These are phyloP conservation scores for Chamaea fasciata DNA, from an alignment of 2,113 vertebrate species.

Conservation along the genomic window DNA sequence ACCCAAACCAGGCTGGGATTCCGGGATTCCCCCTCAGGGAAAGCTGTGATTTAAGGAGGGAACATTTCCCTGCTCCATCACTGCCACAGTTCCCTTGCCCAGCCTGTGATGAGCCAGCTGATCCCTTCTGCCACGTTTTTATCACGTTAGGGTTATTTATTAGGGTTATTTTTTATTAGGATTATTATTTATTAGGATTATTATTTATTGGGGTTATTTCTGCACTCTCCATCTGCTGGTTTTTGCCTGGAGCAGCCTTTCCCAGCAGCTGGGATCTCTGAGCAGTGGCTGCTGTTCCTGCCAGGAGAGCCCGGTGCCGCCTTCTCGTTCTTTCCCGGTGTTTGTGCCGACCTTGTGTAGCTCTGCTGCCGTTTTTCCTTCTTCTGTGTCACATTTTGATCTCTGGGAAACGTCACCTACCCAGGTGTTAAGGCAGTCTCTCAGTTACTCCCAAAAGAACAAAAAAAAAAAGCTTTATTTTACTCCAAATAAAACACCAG, in stretches of 20 bases:
- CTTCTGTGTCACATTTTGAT: background rate
- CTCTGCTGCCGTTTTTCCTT: background rate
- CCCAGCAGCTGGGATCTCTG: background rate
- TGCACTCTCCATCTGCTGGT: background rate
- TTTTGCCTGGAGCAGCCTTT: background rate
- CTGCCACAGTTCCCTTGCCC: background rate
- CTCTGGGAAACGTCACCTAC: background rate
- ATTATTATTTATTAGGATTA: background rate
- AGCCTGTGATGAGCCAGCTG: background rate
- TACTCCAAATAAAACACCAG: background rate
- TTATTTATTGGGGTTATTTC: background rate
- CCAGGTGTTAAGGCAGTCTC: background rate
- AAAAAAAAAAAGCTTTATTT: background rate
- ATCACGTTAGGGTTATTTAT: accelerated
- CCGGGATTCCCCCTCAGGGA: background rate
- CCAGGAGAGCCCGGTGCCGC: accelerated
- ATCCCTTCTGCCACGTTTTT: accelerated
- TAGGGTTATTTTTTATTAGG: background rate
- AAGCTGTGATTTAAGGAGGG: background rate
- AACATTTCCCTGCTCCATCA: background rate
- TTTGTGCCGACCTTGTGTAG: background rate
- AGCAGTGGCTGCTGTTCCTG: background rate
- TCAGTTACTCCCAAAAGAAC: background rate
- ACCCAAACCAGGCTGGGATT: background rate
- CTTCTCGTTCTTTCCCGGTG: accelerated